These are phyloP conservation scores for Leptopilina myrica DNA, from an alignment of 2,888 invertebrate genomes.

Conservation along the genomic window DNA sequence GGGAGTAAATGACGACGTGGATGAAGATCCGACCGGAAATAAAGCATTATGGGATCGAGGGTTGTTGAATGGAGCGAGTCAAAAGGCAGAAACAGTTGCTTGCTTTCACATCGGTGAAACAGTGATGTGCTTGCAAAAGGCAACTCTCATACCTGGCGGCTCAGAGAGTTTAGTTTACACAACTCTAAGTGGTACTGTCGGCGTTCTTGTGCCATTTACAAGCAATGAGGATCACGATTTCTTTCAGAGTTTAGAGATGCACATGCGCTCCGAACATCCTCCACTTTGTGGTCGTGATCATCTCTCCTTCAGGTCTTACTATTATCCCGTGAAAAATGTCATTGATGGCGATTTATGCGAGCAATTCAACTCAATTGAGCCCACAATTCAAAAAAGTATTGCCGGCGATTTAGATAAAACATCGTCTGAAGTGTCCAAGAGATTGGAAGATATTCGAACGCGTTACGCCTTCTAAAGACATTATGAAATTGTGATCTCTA, in stretches of 20 bases:
- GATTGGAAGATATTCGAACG: conserved; percentile 98
- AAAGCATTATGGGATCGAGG: conserved; percentile 97
- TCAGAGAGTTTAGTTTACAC: conserved; percentile 98
- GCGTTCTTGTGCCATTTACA: conserved; percentile 95
- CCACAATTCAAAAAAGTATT: conserved; percentile 95
- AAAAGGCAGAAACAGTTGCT: conserved; percentile 95
- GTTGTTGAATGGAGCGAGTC: conserved; percentile 96
- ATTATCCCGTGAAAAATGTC: conserved; percentile 98
- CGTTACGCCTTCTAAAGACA: conserved; percentile 95
- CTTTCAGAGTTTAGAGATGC: conserved; percentile 99
- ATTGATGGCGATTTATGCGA: conserved; percentile 99
- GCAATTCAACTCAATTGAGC: conserved; percentile 97
- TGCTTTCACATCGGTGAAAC: conserved; percentile 98
- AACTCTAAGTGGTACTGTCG: conserved; percentile 95
- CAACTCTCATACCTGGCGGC: conserved; percentile 97
- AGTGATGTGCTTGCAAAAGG: conserved; percentile 96
- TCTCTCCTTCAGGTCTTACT: conserved; percentile 96
- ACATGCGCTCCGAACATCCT: conserved; percentile 97
- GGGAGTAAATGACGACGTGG: conserved; percentile 97
- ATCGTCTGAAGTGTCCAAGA: conserved; percentile 98
- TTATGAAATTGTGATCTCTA: conserved; percentile 40
- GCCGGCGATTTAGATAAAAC: conserved; percentile 96
- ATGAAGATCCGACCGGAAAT: conserved; percentile 99
- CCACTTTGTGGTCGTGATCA: conserved; percentile 99
- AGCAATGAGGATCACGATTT: conserved; percentile 99